Percentiles rank a stretch among this genome's conserved stretches.
Conservation (phyloP, 2,113 vertebrate genomes). For the Salvelinus fontinalis region DNA sequence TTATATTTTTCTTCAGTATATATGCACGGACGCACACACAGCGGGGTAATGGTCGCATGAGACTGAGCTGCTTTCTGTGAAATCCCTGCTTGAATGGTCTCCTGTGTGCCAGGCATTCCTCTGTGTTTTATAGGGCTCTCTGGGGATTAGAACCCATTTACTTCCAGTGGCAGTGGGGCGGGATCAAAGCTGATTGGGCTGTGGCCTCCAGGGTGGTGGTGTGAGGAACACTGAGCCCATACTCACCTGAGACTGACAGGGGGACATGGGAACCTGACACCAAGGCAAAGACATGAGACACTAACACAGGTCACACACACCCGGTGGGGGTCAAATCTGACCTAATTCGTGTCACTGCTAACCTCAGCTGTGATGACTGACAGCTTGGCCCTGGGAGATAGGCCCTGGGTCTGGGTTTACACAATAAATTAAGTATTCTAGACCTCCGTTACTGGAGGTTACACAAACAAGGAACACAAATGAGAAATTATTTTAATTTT, state of each 20-base stretch:
- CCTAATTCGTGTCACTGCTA: slow-evolving; percentile 43
- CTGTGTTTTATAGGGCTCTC: slow-evolving; percentile 65
- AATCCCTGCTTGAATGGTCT: slow-evolving; percentile 71
- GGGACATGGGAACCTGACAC: slow-evolving; percentile 53
- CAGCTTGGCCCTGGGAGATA: slow-evolving; percentile 38
- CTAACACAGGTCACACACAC: slow-evolving; percentile 50
- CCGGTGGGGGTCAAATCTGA: slow-evolving; percentile 50
- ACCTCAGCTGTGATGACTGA: slow-evolving; percentile 44
- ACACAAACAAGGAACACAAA: slow-evolving; percentile 42
- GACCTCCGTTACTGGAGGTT: slow-evolving; percentile 30
- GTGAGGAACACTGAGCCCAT: slow-evolving; percentile 37
- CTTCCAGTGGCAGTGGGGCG: slow-evolving; percentile 58
- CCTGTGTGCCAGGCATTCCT: slow-evolving; percentile 74
- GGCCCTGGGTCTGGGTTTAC: slow-evolving; percentile 20
- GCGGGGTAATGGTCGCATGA: slow-evolving; percentile 56
- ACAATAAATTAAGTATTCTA: slow-evolving; percentile 35
- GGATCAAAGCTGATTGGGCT: slow-evolving; percentile 66
- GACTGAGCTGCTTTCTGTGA: slow-evolving; percentile 54
- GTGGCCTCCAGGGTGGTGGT: slow-evolving; percentile 43
- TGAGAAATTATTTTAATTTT: slow-evolving; percentile 3
- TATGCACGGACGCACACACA: not conserved
- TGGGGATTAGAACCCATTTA: slow-evolving; percentile 69
- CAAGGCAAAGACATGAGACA: slow-evolving; percentile 30
- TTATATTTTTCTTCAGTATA: not conserved
- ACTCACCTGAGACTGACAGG: slow-evolving; percentile 52